Evolutionary conservation across 2,797 vertebrate genomes (phyloP).

Genomic region (Cyprinella venusta): DNA sequence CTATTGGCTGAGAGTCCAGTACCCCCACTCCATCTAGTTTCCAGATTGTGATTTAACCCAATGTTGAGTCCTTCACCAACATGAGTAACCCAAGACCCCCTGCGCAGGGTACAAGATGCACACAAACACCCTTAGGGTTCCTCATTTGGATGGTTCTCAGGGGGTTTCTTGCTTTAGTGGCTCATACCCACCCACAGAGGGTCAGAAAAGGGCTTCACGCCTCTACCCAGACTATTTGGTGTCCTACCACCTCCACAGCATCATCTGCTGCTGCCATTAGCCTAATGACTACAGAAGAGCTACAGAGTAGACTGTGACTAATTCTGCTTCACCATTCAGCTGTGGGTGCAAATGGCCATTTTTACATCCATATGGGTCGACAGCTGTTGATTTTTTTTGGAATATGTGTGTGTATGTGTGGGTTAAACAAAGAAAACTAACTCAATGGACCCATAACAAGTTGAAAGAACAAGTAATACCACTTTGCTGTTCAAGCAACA

Average conservation of each 20-base stretch:
- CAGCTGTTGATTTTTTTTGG: slow-evolving; percentile 40
- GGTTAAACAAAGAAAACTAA: neutral
- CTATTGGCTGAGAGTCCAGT: slow-evolving; percentile 15
- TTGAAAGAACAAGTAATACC: neutral
- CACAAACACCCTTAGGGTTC: slow-evolving; percentile 53
- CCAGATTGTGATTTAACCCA: slow-evolving; percentile 46
- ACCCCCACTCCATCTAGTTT: slow-evolving; percentile 54
- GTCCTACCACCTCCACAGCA: slow-evolving; percentile 49
- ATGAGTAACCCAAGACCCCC: slow-evolving; percentile 44
- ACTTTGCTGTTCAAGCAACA: neutral
- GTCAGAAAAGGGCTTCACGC: slow-evolving; percentile 57
- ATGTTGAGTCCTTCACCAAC: slow-evolving; percentile 35
- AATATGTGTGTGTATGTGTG: too few relatives aligned
- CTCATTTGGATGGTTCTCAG: slow-evolving; percentile 47
- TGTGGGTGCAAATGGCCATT: slow-evolving; percentile 54
- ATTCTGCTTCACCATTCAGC: slow-evolving; percentile 57
- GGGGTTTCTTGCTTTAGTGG: slow-evolving; percentile 43
- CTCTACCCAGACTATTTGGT: slow-evolving; percentile 40
- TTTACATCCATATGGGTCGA: slow-evolving; percentile 53
- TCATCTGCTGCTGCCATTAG: slow-evolving; percentile 63
- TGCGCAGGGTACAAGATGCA: slow-evolving; percentile 31
- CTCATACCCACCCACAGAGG: slow-evolving; percentile 56
- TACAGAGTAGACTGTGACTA: slow-evolving; percentile 61
- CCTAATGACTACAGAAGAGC: slow-evolving; percentile 60
- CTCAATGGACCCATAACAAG: neutral